Conservation (phyloP, 2,888 invertebrate species). For the Drosophila parthenogenetica region DNA sequence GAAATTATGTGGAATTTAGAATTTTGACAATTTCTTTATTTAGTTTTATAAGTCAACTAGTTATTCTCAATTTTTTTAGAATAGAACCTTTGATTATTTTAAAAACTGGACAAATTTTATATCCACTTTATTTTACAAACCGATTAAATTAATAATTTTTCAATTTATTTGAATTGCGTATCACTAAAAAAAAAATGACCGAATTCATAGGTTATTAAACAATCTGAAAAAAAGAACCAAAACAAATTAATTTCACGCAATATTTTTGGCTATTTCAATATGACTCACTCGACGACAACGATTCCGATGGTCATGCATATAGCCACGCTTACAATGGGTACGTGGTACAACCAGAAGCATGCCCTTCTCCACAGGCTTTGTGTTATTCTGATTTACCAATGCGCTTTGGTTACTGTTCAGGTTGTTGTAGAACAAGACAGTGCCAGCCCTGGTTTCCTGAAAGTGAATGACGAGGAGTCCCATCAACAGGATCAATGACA, state of each 20-base stretch:
- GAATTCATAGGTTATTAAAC: not conserved
- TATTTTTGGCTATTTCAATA: not conserved
- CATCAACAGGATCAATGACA: constrained; percentile 16
- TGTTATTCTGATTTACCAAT: constrained; percentile 6
- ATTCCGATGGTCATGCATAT: constrained; percentile 68
- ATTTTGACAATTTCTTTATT: constrained; percentile 13
- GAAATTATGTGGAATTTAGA: not conserved
- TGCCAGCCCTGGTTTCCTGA: constrained; percentile 19
- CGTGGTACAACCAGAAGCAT: constrained; percentile 65
- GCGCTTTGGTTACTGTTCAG: constrained; percentile 36
- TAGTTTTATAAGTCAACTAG: not conserved
- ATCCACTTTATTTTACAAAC: too few relatives aligned
- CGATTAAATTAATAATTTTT: too few relatives aligned
- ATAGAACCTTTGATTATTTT: not conserved
- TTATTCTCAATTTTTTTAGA: not conserved
- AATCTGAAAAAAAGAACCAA: not conserved
- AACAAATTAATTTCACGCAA: not conserved
- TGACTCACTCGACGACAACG: constrained; percentile 70
- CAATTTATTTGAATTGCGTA: too few relatives aligned
- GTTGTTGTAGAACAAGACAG: constrained; percentile 60
- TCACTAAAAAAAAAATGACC: too few relatives aligned
- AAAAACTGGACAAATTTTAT: too few relatives aligned
- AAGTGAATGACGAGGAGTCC: constrained; percentile 12
- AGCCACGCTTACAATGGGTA: constrained; percentile 51
- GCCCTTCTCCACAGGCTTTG: constrained; percentile 46